Conservation (phyloP, 2,888 invertebrate genomes). For the Amphipoea oculea region DNA sequence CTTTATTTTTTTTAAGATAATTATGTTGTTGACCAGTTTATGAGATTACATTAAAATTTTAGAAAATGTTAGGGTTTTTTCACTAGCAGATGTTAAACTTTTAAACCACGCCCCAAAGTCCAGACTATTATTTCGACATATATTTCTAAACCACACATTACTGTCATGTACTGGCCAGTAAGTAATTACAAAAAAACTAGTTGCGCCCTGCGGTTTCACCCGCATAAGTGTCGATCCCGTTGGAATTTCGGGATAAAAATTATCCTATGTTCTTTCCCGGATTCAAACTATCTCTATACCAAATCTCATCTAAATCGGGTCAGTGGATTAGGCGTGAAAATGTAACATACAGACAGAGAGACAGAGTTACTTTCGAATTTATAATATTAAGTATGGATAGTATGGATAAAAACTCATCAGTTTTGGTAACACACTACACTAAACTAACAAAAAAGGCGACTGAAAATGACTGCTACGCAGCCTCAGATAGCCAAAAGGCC, state of each 20-base stretch:
- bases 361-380: too few relatives aligned
- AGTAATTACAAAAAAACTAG: neutral
- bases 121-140: neutral
- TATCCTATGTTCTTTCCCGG: too few relatives aligned
- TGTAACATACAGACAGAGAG: too few relatives aligned
- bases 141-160: neutral
- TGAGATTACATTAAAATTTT: neutral
- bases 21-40: neutral
- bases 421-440: too few relatives aligned
- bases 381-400: too few relatives aligned
- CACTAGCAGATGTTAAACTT: neutral
- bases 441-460: neutral
- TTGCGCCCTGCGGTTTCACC: too few relatives aligned
- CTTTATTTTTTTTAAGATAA: neutral
- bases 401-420: neutral
- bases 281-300: too few relatives aligned
- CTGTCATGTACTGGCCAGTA: neutral
- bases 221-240: too few relatives aligned
- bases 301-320: too few relatives aligned
- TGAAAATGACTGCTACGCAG: conserved; percentile 21
- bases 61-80: neutral
- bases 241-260: too few relatives aligned
- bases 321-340: too few relatives aligned
- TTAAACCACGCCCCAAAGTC: too few relatives aligned
- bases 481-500: conserved; percentile 21